Percentiles rank a stretch among this genome's conserved stretches.
Evolutionary conservation across 1,140 invertebrate species (phyloP).

Genomic region (Nasonia longicornis): DNA sequence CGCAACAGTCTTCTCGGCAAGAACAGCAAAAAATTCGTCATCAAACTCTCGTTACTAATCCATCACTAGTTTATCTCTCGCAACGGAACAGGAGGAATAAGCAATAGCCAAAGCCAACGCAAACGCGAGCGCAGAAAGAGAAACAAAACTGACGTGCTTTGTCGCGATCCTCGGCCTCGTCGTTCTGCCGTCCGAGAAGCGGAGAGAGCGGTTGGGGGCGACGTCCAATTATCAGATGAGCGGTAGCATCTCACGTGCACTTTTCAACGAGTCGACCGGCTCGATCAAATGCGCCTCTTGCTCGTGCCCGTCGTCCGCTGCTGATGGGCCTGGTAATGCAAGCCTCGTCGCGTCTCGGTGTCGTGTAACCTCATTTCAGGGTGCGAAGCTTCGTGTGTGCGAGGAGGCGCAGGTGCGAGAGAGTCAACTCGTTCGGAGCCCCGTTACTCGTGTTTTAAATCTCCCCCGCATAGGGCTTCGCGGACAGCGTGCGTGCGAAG

Average conservation of each 20-base stretch:
- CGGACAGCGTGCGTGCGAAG: too few relatives aligned
- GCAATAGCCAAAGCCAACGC: not conserved
- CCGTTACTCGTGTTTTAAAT: not conserved
- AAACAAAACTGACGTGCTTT: constrained; percentile 27
- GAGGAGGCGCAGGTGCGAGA: not conserved
- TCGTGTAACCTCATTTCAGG: constrained; percentile 39
- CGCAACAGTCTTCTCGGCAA: not conserved
- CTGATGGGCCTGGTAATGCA: not conserved
- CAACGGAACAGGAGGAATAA: not conserved
- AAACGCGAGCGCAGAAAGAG: not conserved
- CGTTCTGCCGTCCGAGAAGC: not conserved
- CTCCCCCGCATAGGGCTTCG: not conserved
- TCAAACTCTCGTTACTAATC: too few relatives aligned
- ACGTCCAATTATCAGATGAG: not conserved
- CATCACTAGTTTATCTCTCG: not conserved
- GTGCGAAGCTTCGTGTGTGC: not conserved
- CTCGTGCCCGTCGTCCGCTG: not conserved
- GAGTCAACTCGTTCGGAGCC: not conserved
- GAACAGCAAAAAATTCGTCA: too few relatives aligned
- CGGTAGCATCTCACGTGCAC: not conserved
- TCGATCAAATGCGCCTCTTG: not conserved
- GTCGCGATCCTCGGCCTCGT: not conserved
- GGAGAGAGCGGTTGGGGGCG: not conserved
- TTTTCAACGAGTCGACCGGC: not conserved
- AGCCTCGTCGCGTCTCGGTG: constrained; percentile 1